phyloP scores from a whole-genome alignment of 2,888 invertebrate genomes.

The Oscheius sp. region DNA sequence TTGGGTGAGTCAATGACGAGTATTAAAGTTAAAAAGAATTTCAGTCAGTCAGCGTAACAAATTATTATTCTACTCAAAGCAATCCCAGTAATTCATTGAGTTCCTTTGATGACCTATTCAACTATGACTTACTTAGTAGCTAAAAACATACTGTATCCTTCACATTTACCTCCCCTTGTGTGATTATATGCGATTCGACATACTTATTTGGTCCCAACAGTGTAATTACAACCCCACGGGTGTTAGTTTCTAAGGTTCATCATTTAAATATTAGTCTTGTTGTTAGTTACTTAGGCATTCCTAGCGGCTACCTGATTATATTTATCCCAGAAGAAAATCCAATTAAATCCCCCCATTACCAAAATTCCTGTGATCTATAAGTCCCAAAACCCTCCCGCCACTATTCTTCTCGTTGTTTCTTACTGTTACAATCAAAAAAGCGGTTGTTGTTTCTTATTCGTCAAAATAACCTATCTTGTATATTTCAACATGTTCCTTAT shows the following conservation, averaged over 20 bases:
- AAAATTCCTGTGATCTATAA: slow-evolving; percentile 7
- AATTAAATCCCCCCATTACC: not conserved
- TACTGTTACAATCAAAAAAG: not conserved
- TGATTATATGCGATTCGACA: not conserved
- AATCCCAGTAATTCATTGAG: slow-evolving; percentile 5
- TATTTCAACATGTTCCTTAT: too few relatives aligned
- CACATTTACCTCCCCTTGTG: not conserved
- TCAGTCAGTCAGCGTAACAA: slow-evolving; percentile 40
- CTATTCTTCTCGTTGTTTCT: not conserved
- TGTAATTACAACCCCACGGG: slow-evolving; percentile 21
- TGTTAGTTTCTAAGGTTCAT: not conserved
- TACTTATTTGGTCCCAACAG: not conserved
- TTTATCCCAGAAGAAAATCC: not conserved
- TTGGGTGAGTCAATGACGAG: slow-evolving; percentile 55
- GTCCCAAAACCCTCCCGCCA: not conserved
- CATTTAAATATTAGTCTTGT: not conserved
- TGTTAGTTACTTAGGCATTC: not conserved
- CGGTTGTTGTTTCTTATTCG: not conserved
- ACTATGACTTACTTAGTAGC: slow-evolving; percentile 28
- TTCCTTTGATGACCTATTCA: slow-evolving; percentile 27
- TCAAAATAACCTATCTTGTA: not conserved
- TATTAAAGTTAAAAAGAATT: not conserved
- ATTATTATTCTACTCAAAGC: slow-evolving; percentile 32
- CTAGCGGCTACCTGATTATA: not conserved
- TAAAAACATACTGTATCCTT: not conserved